Evolutionary conservation across 2,113 vertebrate species (phyloP).

Genomic region (Alethe castanea): DNA sequence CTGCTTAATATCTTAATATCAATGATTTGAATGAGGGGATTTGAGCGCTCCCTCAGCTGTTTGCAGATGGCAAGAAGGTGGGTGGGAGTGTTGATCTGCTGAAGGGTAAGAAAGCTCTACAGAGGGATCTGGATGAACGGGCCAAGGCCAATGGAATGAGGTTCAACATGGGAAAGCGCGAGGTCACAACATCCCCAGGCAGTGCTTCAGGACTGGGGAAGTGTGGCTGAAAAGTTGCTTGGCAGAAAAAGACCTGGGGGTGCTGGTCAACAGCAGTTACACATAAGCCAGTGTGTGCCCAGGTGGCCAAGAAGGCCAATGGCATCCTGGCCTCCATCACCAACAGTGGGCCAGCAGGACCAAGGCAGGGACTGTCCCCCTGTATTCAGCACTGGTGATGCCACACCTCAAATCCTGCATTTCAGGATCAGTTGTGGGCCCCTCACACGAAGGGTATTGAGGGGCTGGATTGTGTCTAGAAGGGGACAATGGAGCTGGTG

Average conservation of each 20-base stretch:
- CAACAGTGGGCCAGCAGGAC: neutral
- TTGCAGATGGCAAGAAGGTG: neutral
- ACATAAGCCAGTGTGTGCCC: neutral
- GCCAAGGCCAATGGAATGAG: neutral
- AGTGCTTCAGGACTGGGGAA: neutral
- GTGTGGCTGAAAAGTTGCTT: neutral
- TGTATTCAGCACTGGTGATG: fast-evolving
- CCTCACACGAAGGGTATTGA: neutral
- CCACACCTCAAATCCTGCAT: fast-evolving
- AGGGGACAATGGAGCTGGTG: neutral
- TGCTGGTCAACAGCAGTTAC: neutral
- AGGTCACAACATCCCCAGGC: neutral
- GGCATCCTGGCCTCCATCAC: neutral
- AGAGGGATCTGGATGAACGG: neutral
- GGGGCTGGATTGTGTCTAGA: neutral
- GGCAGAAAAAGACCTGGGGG: neutral
- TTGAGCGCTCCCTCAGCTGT: neutral
- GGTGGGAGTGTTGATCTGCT: neutral
- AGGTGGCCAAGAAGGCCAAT: neutral
- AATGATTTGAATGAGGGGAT: neutral
- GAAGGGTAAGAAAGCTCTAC: neutral
- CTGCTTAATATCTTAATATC: neutral
- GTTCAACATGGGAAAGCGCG: fast-evolving
- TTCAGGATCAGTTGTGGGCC: neutral
- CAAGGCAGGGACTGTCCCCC: neutral